Evolutionary conservation across 2,113 vertebrate genomes (phyloP), one percentile per base, ranked within the genome.

Genomic region (Cariama cristata): DNA sequence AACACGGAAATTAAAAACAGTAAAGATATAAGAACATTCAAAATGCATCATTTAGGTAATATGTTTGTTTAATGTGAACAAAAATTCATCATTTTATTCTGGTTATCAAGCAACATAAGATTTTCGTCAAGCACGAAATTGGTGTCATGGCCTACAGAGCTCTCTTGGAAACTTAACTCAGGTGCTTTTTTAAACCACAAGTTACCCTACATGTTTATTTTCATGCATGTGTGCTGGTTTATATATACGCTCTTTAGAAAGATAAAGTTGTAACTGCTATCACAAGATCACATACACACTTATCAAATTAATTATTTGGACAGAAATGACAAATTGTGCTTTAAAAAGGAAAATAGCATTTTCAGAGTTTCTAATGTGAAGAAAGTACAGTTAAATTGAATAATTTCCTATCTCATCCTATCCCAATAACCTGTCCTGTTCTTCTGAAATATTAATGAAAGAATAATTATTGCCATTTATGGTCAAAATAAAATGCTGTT

Each of bases 11-110:
- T 96, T 45, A 87, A 94, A 97, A 94, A 0, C 47, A 95, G 33
- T 27, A 66, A 93, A 92, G 90, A 91, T 84, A 93, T 56, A 94
- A 73, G 22, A 95, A 42, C 74, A 92, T 95, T 96, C 45, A 77
- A 87, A 97, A 92, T 93, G 44, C n/a, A 96, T 75, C 30, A 56
- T 95, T 97, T 95, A 94, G 53, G 60, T 90, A 96, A 86, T 84
- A 85, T 55, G 32, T 89, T 97, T 97, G 96, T 97, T 95, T 97
- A 97, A 93, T 91, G 77, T 49, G 93, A 96, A 90, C 21, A 97
- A 68, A 97, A 68, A 97, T 85, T 77, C 79, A 47, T 96, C 17
- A 90, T 95, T 98, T 96, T 97, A 93, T 95, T 98, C 50, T 93
- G 55, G 79, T 90, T 97, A 97, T 94, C 84, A 53, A 89, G 28